Percentiles rank a stretch among this genome's conserved stretches.
These are phyloP conservation scores for Episyrphus balteatus DNA, from an alignment of 1,140 invertebrate species.

Conservation along the genomic window DNA sequence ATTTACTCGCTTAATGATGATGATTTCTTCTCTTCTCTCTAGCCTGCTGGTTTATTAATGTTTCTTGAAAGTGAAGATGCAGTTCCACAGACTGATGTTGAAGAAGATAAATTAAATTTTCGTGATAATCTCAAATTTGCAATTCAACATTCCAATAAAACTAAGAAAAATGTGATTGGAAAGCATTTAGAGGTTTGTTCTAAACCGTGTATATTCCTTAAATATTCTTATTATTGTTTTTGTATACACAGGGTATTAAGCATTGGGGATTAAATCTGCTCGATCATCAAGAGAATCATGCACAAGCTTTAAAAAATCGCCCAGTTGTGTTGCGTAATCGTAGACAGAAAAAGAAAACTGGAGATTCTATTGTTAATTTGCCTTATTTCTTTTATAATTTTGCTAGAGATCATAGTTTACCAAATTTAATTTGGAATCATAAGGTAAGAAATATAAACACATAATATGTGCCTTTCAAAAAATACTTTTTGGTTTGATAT, in stretches of 20 bases:
- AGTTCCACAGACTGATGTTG: constrained; percentile 61
- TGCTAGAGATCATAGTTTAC: constrained; percentile 83
- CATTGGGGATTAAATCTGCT: constrained; percentile 36
- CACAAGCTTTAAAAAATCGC: constrained; percentile 43
- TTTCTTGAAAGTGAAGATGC: constrained; percentile 82
- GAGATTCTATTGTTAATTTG: constrained; percentile 73
- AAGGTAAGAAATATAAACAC: constrained; percentile 46
- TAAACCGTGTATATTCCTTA: no score
- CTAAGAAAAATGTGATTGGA: constrained; percentile 56
- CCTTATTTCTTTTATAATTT: constrained; percentile 93
- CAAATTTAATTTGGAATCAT: constrained; percentile 98
- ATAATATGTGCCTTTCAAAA: no score
- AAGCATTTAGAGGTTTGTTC: constrained; percentile 68
- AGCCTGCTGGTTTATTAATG: constrained; percentile 78
- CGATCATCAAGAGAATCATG: constrained; percentile 29
- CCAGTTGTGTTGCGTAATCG: constrained; percentile 86
- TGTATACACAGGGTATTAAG: constrained; percentile 22
- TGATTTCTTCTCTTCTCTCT: constrained; percentile 14
- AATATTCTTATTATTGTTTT: neutral
- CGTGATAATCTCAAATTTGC: constrained; percentile 94
- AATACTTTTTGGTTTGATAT: neutral
- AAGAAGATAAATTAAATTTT: constrained; percentile 66
- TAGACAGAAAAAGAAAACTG: constrained; percentile 75
- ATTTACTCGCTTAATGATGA: no score
- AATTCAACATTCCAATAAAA: constrained; percentile 60